phyloP scores from a whole-genome alignment of 2,888 invertebrate species.

The Ormia ochracea region DNA sequence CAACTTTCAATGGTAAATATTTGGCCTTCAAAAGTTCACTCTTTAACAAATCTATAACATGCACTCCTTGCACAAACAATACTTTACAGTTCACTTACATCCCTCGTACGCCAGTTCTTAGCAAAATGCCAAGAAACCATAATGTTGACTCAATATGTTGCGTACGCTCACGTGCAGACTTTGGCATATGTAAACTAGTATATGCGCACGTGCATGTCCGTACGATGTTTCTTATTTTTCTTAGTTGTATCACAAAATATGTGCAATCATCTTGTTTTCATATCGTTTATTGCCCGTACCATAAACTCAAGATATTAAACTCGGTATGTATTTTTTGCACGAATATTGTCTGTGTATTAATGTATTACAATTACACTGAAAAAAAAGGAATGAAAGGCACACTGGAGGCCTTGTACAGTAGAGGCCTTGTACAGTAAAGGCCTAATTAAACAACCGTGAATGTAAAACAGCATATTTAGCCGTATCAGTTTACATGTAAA shows the following conservation, averaged over 20 bases:
- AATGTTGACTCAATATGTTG: neutral
- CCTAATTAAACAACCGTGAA: too few species aligned
- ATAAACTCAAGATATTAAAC: slow-evolving; percentile 20
- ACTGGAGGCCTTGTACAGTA: too few species aligned
- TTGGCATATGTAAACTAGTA: too few species aligned
- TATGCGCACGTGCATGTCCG: too few species aligned
- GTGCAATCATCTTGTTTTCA: slow-evolving; percentile 43
- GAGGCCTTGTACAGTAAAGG: too few species aligned
- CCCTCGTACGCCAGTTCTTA: neutral
- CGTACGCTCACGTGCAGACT: neutral
- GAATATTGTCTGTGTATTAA: too few species aligned
- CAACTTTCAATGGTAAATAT: slow-evolving; percentile 50
- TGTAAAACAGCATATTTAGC: too few species aligned
- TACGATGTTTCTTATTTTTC: neutral
- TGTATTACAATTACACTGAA: too few species aligned
- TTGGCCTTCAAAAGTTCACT: slow-evolving; percentile 56
- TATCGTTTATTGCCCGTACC: slow-evolving; percentile 46
- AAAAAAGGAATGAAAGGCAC: too few species aligned
- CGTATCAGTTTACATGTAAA: too few species aligned
- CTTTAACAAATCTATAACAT: slow-evolving; percentile 33
- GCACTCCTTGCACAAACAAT: slow-evolving; percentile 6
- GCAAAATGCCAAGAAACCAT: neutral
- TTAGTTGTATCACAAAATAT: slow-evolving; percentile 39
- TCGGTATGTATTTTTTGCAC: neutral
- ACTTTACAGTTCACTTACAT: slow-evolving; percentile 27